These are phyloP conservation scores for Metopia argyrocephala DNA, from an alignment of 2,888 invertebrate species.

Conservation along the genomic window DNA sequence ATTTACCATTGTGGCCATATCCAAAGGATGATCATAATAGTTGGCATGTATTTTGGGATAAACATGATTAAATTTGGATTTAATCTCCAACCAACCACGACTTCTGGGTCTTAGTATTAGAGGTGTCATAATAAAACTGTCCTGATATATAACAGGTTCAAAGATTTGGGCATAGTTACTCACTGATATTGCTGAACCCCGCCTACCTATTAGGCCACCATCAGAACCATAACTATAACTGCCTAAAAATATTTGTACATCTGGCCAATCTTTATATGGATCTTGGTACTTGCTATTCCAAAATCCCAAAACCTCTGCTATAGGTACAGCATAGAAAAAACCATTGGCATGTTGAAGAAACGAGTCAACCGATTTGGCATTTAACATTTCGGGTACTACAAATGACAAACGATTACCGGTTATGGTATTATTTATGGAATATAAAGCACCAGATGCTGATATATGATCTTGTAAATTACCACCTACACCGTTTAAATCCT, in stretches of 20 bases:
- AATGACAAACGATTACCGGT: constrained; percentile 83
- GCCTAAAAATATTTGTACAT: constrained; percentile 87
- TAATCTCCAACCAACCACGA: constrained; percentile 84
- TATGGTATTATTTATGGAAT: constrained; percentile 83
- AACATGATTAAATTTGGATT: constrained; percentile 84
- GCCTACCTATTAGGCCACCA: constrained; percentile 86
- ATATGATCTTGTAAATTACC: constrained; percentile 90
- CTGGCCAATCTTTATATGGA: constrained; percentile 85
- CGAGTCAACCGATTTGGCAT: constrained; percentile 81
- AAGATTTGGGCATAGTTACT: constrained; percentile 84
- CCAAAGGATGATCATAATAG: constrained; percentile 87
- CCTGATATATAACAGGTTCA: constrained; percentile 84
- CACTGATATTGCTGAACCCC: constrained; percentile 84
- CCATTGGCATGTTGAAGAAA: constrained; percentile 83
- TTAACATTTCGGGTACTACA: constrained; percentile 83
- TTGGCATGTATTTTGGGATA: constrained; percentile 93
- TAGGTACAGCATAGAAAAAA: constrained; percentile 86
- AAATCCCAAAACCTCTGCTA: constrained; percentile 89
- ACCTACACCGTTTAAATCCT: constrained; percentile 86
- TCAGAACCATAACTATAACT: constrained; percentile 88
- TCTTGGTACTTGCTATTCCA: constrained; percentile 86
- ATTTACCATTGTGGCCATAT: constrained; percentile 85
- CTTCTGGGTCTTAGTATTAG: constrained; percentile 87
- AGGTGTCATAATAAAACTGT: constrained; percentile 85
- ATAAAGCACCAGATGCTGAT: constrained; percentile 88